Evolutionary conservation across 2,888 invertebrate genomes (phyloP).

Genomic region (Esperia sulphurella): DNA sequence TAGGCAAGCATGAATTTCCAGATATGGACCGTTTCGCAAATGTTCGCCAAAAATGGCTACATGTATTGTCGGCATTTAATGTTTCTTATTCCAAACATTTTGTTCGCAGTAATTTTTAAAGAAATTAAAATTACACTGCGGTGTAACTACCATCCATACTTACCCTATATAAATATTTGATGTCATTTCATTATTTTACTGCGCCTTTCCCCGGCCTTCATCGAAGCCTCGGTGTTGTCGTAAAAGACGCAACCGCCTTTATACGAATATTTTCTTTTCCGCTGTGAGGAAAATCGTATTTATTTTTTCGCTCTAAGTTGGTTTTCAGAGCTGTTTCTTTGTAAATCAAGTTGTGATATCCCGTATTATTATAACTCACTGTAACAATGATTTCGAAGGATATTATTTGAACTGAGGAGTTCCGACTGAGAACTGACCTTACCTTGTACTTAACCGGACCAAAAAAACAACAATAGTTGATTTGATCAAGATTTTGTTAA

Average conservation of each 20-base stretch:
- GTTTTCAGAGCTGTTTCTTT: not conserved
- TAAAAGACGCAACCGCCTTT: conserved; percentile 1
- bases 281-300: not conserved
- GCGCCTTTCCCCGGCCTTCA: conserved; percentile 2
- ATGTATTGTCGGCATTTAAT: no score
- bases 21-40: no score
- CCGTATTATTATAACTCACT: not conserved
- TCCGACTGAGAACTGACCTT: no score
- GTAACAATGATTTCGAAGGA: not conserved
- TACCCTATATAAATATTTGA: conserved; percentile 22
- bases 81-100: no score
- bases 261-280: conserved; percentile 1
- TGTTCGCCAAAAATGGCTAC: no score
- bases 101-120: no score
- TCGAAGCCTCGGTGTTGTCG: conserved; percentile 1
- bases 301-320: conserved; percentile 1
- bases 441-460: no score
- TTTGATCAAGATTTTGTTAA: no score
- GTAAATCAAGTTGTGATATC: no score
- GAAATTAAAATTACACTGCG: not conserved
- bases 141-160: not conserved
- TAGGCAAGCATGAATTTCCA: no score
- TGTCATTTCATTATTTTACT: conserved; percentile 15
- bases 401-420: no score
- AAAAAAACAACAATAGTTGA: no score